phyloP scores from a whole-genome alignment of 1,140 invertebrate species.

The Drosophila burlai region DNA sequence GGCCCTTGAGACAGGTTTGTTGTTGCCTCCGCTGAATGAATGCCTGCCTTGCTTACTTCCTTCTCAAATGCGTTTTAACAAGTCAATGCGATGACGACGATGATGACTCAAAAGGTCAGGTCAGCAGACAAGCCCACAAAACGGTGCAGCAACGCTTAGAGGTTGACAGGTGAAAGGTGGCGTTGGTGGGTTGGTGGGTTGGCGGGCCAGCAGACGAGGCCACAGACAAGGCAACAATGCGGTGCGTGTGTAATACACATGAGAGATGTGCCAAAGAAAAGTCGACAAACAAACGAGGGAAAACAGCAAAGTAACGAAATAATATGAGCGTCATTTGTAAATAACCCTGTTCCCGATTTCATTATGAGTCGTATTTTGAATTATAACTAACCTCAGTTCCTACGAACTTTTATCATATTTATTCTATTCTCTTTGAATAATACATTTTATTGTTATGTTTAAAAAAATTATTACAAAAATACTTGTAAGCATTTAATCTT shows the following conservation, averaged over 20 bases:
- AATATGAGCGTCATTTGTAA: background rate
- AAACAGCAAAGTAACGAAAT: slow-evolving; percentile 4
- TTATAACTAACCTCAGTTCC: background rate
- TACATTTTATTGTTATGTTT: too few relatives aligned
- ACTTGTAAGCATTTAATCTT: too few relatives aligned
- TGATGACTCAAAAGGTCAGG: slow-evolving; percentile 77
- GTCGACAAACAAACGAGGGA: slow-evolving; percentile 24
- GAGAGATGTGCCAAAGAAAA: slow-evolving; percentile 15
- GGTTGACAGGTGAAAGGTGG: slow-evolving; percentile 50
- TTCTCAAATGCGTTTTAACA: slow-evolving; percentile 67
- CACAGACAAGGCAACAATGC: slow-evolving; percentile 58
- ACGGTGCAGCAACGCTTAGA: slow-evolving; percentile 23
- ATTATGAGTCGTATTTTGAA: background rate
- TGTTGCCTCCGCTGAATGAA: slow-evolving; percentile 22
- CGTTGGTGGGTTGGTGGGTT: background rate
- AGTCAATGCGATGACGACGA: slow-evolving; percentile 67
- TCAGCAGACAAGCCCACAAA: slow-evolving; percentile 67
- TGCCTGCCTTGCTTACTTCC: slow-evolving; percentile 50
- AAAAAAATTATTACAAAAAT: too few relatives aligned
- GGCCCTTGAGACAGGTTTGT: slow-evolving; percentile 56
- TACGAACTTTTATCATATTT: too few relatives aligned
- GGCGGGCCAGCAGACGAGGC: slow-evolving; percentile 34
- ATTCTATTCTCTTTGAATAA: too few relatives aligned
- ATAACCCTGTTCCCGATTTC: slow-evolving; percentile 13
- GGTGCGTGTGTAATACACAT: slow-evolving; percentile 24